Conservation (phyloP, 2,113 vertebrate genomes). For the Dolichallabes microphthalmus region DNA sequence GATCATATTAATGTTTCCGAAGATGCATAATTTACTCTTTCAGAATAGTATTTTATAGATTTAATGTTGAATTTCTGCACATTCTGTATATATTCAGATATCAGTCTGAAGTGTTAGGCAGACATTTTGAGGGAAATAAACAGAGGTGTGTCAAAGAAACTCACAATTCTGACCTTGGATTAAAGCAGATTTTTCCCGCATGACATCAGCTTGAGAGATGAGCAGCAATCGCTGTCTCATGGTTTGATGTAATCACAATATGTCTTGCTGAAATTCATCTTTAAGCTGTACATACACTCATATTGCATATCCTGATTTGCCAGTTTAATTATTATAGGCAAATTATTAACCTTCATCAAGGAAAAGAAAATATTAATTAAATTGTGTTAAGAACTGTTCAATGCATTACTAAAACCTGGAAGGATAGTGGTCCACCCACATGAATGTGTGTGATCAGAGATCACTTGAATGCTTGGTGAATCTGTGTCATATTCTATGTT, state of each 20-base stretch:
- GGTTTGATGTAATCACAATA: neutral
- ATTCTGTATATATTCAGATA: neutral
- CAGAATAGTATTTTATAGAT: too few species aligned
- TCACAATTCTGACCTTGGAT: neutral
- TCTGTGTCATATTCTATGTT: too few species aligned
- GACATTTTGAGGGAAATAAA: neutral
- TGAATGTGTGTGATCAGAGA: too few species aligned
- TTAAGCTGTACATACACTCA: too few species aligned
- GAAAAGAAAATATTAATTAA: too few species aligned
- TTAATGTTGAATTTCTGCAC: neutral
- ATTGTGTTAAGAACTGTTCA: too few species aligned
- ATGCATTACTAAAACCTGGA: too few species aligned
- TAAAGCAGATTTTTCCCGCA: neutral
- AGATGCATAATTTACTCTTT: constrained; percentile 30
- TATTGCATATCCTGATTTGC: too few species aligned
- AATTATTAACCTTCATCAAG: too few species aligned
- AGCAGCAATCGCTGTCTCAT: neutral
- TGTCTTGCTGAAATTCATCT: neutral
- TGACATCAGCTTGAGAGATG: neutral
- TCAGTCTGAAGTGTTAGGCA: neutral
- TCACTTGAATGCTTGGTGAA: too few species aligned
- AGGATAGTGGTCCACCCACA: too few species aligned
- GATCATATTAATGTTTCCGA: constrained; percentile 39
- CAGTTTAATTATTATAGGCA: too few species aligned
- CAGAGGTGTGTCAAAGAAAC: neutral